Percentiles rank a stretch among this genome's conserved stretches.
phyloP scores from a whole-genome alignment of 2,797 vertebrate species.

The Rhinoraja longicauda region DNA sequence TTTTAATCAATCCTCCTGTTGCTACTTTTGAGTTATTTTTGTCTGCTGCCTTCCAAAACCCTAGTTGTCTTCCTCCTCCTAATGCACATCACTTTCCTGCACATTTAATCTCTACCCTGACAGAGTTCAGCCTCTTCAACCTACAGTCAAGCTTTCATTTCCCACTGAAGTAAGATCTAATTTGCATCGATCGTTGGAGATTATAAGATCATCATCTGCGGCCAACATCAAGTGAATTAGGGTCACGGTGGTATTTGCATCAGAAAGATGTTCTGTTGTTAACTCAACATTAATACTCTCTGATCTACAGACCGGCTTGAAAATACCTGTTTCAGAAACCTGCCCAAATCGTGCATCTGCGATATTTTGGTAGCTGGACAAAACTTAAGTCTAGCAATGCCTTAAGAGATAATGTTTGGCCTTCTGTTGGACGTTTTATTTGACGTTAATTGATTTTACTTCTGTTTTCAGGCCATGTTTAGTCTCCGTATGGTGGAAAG shows the following conservation, averaged over 20 bases:
- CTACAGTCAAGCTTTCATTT: background rate
- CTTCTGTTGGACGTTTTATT: background rate
- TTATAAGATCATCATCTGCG: background rate
- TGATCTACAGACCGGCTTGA: background rate
- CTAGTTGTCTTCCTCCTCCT: background rate
- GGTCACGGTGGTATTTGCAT: background rate
- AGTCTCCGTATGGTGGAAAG: constrained; percentile 97
- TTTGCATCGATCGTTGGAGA: background rate
- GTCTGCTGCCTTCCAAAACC: background rate
- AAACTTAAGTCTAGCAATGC: background rate
- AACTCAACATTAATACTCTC: background rate
- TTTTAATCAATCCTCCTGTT: background rate
- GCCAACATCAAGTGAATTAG: background rate
- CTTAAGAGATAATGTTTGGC: background rate
- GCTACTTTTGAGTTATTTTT: background rate
- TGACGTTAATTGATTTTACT: background rate
- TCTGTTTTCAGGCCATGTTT: constrained; percentile 82
- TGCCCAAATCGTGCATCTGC: background rate
- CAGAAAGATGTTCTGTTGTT: background rate
- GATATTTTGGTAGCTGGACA: background rate
- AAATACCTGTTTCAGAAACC: too few species aligned
- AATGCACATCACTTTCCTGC: background rate
- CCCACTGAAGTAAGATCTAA: background rate
- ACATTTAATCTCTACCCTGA: background rate
- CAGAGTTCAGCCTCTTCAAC: background rate